A percentile compares a stretch with the other conserved stretches of the same genome.
These are phyloP conservation scores for Hoplias malabaricus DNA, from an alignment of 2,113 vertebrate species.

Conservation along the genomic window DNA sequence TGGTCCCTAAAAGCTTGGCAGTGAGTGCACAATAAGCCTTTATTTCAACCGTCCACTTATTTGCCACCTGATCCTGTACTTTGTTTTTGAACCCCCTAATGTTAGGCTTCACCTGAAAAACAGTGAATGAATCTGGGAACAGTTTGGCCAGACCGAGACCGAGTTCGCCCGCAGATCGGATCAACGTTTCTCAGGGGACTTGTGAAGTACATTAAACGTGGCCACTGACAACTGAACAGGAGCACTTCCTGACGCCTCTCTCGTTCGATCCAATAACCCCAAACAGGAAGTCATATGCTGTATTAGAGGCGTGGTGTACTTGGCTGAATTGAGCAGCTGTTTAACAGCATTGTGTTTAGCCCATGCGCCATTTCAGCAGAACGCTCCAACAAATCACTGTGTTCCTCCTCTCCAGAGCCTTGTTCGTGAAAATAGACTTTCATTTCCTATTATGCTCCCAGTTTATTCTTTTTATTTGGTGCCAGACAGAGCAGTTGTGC, in stretches of 20 bases:
- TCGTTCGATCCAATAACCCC: neutral
- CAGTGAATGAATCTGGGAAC: neutral
- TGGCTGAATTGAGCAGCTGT: neutral
- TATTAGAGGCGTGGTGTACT: neutral
- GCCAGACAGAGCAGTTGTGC: neutral
- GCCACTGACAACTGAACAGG: neutral
- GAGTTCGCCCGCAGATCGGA: slow-evolving; percentile 2
- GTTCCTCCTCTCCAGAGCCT: neutral
- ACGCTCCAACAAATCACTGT: neutral
- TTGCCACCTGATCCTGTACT: neutral
- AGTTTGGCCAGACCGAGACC: slow-evolving; percentile 11
- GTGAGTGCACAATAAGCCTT: too few species aligned
- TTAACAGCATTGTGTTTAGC: neutral
- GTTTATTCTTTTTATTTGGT: slow-evolving; percentile 3
- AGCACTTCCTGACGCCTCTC: neutral
- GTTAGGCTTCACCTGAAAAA: neutral
- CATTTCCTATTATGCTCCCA: neutral
- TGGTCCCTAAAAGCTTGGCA: too few species aligned
- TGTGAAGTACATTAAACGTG: neutral
- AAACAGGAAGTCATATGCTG: neutral
- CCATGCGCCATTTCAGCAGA: neutral
- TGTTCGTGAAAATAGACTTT: neutral
- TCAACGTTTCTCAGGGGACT: neutral
- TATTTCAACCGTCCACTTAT: neutral
- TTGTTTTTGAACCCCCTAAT: neutral